Conservation (phyloP, 2,888 invertebrate genomes). For the Drosophila paramelanica region DNA sequence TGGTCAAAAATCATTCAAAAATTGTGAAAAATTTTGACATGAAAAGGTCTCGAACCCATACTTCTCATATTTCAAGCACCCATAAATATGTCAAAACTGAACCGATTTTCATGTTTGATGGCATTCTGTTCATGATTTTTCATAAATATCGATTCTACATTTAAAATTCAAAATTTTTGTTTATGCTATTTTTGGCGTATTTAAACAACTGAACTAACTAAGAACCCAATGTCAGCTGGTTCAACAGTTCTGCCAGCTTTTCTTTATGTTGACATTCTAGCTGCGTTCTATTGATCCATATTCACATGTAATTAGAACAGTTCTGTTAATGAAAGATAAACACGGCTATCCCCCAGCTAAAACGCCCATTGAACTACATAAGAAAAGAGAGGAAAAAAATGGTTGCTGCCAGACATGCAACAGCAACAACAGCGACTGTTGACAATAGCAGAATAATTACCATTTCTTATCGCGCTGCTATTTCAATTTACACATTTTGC, state of each 20-base stretch:
- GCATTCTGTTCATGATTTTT: no score
- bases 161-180: no score
- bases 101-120: no score
- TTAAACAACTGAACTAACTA: neutral
- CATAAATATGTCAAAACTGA: no score
- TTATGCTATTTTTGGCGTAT: no score
- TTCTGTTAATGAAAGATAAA: slow-evolving; percentile 58
- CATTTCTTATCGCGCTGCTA: slow-evolving; percentile 64
- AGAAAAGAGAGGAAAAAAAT: neutral
- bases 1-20: no score
- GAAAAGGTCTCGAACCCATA: no score
- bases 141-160: no score
- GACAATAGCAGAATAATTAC: slow-evolving; percentile 42
- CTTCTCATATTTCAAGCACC: no score
- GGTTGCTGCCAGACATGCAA: slow-evolving; percentile 7
- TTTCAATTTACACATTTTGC: slow-evolving; percentile 68
- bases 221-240: neutral
- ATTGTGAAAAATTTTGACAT: no score
- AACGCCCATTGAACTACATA: slow-evolving; percentile 23
- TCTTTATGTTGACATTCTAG: neutral
- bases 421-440: slow-evolving; percentile 27
- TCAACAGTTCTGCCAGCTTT: neutral
- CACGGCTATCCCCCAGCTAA: slow-evolving; percentile 27
- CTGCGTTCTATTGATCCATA: slow-evolving; percentile 24
- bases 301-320: slow-evolving; percentile 26